Conservation (phyloP, 2,888 invertebrate species). For the Platypus cylindrus region DNA sequence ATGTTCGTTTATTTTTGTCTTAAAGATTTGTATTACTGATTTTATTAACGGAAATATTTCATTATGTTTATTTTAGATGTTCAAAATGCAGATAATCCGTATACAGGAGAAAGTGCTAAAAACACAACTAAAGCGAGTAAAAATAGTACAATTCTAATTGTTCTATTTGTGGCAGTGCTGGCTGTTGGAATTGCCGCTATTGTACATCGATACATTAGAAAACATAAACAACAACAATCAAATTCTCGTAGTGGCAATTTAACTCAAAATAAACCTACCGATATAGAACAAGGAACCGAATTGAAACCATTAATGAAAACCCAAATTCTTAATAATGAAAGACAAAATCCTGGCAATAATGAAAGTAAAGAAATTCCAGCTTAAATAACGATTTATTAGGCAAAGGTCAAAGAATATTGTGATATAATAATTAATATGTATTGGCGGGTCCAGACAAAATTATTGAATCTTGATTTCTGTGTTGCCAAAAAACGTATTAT, state of each 20-base stretch:
- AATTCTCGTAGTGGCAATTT: constrained; percentile 9
- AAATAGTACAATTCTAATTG: constrained; percentile 32
- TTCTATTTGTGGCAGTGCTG: constrained; percentile 42
- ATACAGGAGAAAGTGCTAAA: constrained; percentile 14
- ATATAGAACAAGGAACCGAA: constrained; percentile 23
- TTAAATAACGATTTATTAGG: too few relatives aligned
- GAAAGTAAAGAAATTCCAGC: constrained; percentile 2
- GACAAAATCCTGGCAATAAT: constrained; percentile 21
- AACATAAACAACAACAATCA: constrained; percentile 13
- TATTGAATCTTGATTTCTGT: too few relatives aligned
- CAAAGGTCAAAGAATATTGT: constrained; percentile 1
- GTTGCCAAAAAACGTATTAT: too few relatives aligned
- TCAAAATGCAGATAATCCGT: constrained; percentile 19
- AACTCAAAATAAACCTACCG: constrained; percentile 8
- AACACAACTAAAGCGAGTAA: constrained; percentile 16
- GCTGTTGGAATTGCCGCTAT: constrained; percentile 41
- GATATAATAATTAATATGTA: too few relatives aligned
- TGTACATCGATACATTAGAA: constrained; percentile 44
- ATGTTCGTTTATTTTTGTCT: too few relatives aligned
- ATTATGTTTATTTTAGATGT: not conserved
- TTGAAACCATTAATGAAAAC: constrained; percentile 27
- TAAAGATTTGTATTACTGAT: too few relatives aligned
- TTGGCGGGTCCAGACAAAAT: too few relatives aligned
- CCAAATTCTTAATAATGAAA: constrained; percentile 7
- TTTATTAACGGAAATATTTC: too few relatives aligned